Evolutionary conservation across 2,888 invertebrate species (phyloP), one percentile per base, ranked within the genome.

Genomic region (Timema cristinae): DNA sequence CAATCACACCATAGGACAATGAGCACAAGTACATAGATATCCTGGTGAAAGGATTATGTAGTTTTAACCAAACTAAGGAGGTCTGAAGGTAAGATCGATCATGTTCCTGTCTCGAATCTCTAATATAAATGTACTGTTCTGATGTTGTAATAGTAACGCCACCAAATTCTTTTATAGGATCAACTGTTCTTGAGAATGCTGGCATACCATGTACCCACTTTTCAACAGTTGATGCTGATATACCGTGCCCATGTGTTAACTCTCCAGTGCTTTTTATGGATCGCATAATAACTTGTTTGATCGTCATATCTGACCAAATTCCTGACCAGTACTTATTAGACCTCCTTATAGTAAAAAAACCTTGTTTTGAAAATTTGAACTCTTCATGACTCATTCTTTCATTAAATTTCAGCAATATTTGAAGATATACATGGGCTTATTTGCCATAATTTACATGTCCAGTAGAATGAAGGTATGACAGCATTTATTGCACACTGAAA

Each of bases 381-480:
- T 59, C 59, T 16, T 7, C 2, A 11, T 59, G 59, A 15, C 32
- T 13, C n/a, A 59, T 59, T 59, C n/a, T 59, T 59, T 13, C 59
- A n/a, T 59, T 13, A 13, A n/a, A 10, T 4, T 13, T 9, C 59
- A n/a, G 8, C 13, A 13, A 0, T 59, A 11, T n/a, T n/a, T 13
- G 59, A 59, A 59, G 15, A 5, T 5, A 7, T 11, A 59, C 5
- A 59, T 59, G 13, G 13, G 13, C 15, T 59, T 13, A 10, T 59
- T 59, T 59, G 9, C 15, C 59, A 59, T 59, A 59, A 59, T 59
- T 59, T n/a, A 59, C 59, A 59, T 13, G 59, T 59, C 61, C 61
- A 61, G 61, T 47, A 9, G 61, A 61, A 61, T 61, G 61, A 61
- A 15, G 11, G 61, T 61, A 61, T 61, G 61, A 47, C 32, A 9